Conservation (phyloP, 2,797 vertebrate species). For the Eulemur albifrons region DNA sequence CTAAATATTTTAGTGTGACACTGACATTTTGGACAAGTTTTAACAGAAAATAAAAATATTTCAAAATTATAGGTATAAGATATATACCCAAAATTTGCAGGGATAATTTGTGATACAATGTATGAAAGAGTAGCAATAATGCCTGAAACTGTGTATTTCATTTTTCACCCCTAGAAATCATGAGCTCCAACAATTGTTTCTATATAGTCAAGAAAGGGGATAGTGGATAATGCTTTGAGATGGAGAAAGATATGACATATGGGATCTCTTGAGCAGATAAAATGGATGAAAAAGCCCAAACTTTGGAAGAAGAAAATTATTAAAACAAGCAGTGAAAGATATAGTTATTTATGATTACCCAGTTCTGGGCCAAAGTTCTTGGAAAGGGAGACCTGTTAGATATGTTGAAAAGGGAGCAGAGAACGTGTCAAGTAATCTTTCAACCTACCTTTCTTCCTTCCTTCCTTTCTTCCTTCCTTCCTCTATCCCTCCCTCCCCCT, state of each 20-base stretch:
- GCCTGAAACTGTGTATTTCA: neutral
- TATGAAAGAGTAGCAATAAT: neutral
- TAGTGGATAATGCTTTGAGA: neutral
- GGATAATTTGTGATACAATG: neutral
- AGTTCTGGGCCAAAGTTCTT: neutral
- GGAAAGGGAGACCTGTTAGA: neutral
- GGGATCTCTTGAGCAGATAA: neutral
- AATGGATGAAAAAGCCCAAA: neutral
- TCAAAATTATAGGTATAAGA: neutral
- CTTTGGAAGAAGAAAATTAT: neutral
- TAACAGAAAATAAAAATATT: neutral
- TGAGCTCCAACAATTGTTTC: neutral
- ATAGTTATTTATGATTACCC: too few species aligned
- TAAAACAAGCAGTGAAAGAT: neutral
- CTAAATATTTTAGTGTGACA: neutral
- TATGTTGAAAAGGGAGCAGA: neutral
- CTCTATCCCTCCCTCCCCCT: too few species aligned
- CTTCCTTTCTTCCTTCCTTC: too few species aligned
- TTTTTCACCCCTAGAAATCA: neutral
- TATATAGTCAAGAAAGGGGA: neutral
- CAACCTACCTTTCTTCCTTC: too few species aligned
- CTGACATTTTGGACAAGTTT: neutral
- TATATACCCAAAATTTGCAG: neutral
- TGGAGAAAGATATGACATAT: neutral
- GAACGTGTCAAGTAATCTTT: neutral